These are phyloP conservation scores for Drosophila cardini DNA, from an alignment of 1,140 invertebrate genomes.

Conservation along the genomic window DNA sequence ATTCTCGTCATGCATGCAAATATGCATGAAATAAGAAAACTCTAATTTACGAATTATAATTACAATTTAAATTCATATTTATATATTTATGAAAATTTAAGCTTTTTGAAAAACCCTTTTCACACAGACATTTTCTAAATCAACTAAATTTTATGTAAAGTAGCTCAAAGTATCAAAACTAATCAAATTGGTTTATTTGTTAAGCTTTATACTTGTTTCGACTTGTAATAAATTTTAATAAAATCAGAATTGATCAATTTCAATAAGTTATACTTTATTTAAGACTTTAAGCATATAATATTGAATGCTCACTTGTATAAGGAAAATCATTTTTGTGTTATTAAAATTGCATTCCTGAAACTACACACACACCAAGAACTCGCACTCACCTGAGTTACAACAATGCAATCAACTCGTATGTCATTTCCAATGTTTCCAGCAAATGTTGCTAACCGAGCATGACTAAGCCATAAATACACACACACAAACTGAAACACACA, in stretches of 20 bases:
- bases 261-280: background rate
- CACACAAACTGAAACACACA: slow-evolving; percentile 3
- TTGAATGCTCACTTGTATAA: slow-evolving; percentile 3
- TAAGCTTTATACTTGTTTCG: too few species aligned
- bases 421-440: slow-evolving; percentile 39
- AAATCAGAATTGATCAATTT: too few species aligned
- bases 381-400: slow-evolving; percentile 16
- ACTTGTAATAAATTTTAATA: too few species aligned
- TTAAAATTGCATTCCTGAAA: slow-evolving; percentile 44
- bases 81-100: background rate
- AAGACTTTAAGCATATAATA: background rate
- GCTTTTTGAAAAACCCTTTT: too few species aligned
- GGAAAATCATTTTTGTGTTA: slow-evolving; percentile 23
- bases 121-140: too few species aligned
- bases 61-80: background rate
- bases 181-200: too few species aligned
- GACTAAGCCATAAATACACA: slow-evolving; percentile 51
- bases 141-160: too few species aligned
- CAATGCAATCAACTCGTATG: slow-evolving; percentile 49
- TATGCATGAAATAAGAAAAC: background rate
- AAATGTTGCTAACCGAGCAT: slow-evolving; percentile 53
- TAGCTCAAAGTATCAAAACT: too few species aligned
- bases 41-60: background rate
- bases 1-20: background rate
- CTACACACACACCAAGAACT: background rate